Evolutionary conservation across 2,113 vertebrate species (phyloP).

Genomic region (Pleuronectes platessa): DNA sequence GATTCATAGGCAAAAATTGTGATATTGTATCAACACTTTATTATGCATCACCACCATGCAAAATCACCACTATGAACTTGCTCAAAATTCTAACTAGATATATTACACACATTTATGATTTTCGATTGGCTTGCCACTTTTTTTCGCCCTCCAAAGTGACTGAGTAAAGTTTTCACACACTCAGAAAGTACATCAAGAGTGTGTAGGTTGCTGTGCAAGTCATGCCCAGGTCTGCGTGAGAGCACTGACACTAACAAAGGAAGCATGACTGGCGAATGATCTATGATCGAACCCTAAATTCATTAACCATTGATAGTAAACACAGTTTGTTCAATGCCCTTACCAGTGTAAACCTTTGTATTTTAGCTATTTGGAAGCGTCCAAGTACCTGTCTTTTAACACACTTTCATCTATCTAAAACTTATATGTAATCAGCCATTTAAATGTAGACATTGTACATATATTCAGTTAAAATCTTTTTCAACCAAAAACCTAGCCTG

Average conservation of each 20-base stretch:
- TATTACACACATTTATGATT: conserved; percentile 77
- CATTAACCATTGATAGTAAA: conserved; percentile 55
- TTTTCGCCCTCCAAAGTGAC: conserved; percentile 41
- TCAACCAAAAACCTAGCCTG: conserved; percentile 16
- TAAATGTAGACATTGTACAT: conserved; percentile 31
- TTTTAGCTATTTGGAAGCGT: conserved; percentile 29
- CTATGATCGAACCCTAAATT: conserved; percentile 36
- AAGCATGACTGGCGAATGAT: conserved; percentile 41
- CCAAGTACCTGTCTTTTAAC: conserved; percentile 13
- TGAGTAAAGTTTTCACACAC: conserved; percentile 49
- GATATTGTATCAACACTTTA: conserved; percentile 79
- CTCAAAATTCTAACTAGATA: conserved; percentile 74
- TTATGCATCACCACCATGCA: conserved; percentile 79
- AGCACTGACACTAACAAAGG: conserved; percentile 33
- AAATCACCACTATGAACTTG: conserved; percentile 79
- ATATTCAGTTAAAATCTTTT: not conserved
- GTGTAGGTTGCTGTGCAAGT: conserved; percentile 50
- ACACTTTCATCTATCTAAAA: conserved; percentile 16
- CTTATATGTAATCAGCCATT: conserved; percentile 10
- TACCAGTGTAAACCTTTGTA: conserved; percentile 46
- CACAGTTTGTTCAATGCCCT: conserved; percentile 47
- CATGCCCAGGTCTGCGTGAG: conserved; percentile 33
- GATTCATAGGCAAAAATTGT: conserved; percentile 68
- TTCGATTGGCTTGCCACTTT: conserved; percentile 72
- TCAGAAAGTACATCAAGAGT: conserved; percentile 42